Conservation (phyloP, 2,113 vertebrate species). For the Paradoxurus hermaphroditus region DNA sequence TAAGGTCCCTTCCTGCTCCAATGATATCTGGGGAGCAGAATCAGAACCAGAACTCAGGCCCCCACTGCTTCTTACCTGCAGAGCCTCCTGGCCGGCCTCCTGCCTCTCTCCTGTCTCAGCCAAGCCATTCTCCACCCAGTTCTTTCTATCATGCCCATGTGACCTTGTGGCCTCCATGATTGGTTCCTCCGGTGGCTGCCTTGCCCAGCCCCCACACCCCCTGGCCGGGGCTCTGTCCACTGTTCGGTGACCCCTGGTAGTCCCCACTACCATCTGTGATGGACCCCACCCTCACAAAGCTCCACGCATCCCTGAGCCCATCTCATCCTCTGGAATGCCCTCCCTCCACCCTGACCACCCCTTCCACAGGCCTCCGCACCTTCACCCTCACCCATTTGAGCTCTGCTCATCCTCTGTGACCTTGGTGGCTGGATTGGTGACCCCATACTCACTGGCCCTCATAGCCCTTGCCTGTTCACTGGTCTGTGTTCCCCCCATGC, state of each 20-base stretch:
- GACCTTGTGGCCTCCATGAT: neutral
- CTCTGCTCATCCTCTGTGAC: neutral
- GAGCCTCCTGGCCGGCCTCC: neutral
- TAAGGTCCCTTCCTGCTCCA: neutral
- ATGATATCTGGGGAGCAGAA: neutral
- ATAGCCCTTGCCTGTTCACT: neutral
- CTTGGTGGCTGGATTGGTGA: too few relatives aligned
- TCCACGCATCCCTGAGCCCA: accelerated
- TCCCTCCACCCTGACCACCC: neutral
- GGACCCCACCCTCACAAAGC: too few relatives aligned
- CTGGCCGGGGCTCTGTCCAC: neutral
- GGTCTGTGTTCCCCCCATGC: neutral
- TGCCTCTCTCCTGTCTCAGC: neutral
- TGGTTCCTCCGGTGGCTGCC: neutral
- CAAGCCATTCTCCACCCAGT: too few relatives aligned
- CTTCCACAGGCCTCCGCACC: neutral
- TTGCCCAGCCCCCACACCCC: too few relatives aligned
- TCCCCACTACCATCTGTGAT: neutral
- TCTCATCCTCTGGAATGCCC: neutral
- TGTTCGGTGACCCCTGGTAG: neutral
- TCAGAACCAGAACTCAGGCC: neutral
- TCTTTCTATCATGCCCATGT: neutral
- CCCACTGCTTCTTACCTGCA: neutral
- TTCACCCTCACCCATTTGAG: neutral
- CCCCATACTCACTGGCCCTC: neutral